phyloP scores from a whole-genome alignment of 2,113 vertebrate species.

The Myotis lucifugus region DNA sequence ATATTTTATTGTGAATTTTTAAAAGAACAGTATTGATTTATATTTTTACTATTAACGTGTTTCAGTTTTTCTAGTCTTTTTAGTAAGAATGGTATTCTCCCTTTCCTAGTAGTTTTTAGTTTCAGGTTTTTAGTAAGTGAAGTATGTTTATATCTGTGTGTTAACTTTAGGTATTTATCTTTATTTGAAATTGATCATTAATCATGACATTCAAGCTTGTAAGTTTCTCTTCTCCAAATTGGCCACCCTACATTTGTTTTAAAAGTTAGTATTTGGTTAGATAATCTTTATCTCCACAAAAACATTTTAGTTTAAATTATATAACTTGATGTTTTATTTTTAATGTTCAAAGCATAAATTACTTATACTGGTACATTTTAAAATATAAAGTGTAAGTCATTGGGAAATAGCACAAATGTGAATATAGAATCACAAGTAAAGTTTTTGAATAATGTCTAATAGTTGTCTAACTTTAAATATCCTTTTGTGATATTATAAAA shows the following conservation, averaged over 20 bases:
- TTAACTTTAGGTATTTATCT: constrained; percentile 4
- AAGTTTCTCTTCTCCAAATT: not conserved
- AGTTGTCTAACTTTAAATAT: constrained; percentile 36
- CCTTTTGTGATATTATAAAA: constrained; percentile 38
- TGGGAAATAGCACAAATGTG: not conserved
- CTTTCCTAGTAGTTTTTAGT: not conserved
- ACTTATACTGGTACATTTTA: not conserved
- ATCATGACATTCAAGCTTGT: not conserved
- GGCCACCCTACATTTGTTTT: not conserved
- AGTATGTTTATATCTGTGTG: not conserved
- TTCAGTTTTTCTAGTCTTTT: not conserved
- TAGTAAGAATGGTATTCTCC: not conserved
- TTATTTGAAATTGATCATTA: not conserved
- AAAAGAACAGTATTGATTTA: not conserved
- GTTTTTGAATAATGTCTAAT: not conserved
- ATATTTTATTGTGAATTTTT: not conserved
- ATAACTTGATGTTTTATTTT: constrained; percentile 38
- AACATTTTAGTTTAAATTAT: not conserved
- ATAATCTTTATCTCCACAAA: not conserved
- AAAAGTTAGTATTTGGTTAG: constrained; percentile 25
- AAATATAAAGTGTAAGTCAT: not conserved
- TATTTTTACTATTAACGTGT: not conserved
- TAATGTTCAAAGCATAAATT: constrained; percentile 32
- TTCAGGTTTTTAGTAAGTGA: constrained; percentile 28
- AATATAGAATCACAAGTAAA: not conserved